phyloP scores from a whole-genome alignment of 92 coral and sea anemone species.

The Epizoanthus scotinus region DNA sequence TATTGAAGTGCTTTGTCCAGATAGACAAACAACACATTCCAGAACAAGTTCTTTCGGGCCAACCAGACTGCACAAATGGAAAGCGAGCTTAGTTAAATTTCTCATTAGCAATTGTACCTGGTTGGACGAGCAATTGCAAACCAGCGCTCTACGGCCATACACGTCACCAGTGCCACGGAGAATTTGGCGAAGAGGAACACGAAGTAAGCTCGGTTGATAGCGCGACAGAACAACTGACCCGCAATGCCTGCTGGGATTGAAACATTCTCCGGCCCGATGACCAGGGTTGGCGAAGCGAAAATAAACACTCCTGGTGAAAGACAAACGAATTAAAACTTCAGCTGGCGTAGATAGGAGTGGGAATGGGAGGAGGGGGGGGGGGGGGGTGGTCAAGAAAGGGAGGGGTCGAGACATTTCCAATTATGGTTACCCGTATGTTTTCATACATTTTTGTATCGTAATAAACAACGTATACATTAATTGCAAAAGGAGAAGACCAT shows the following conservation, averaged over 20 bases:
- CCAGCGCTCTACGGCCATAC: conserved; percentile 42
- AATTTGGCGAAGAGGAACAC: conserved; percentile 34
- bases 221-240: conserved; percentile 38
- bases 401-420: no score
- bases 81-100: neutral
- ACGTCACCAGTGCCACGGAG: conserved; percentile 38
- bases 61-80: neutral
- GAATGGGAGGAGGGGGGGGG: no score
- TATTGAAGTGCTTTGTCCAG: no score
- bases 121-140: conserved; percentile 31
- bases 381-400: no score
- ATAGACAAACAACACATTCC: no score
- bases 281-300: neutral
- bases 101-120: conserved; percentile 29
- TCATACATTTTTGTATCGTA: no score
- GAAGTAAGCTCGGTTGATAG: conserved; percentile 12
- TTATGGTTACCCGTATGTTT: no score
- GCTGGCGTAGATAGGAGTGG: no score
- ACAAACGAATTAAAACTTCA: neutral
- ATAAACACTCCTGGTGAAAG: conserved; percentile 18
- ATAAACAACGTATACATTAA: no score
- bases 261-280: conserved; percentile 20
- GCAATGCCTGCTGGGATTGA: conserved; percentile 31
- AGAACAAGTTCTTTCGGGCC: neutral
- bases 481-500: no score